Evolutionary conservation across 1,140 invertebrate genomes (phyloP), one percentile per base, ranked within the genome.

Genomic region (Hestina assimilis): DNA sequence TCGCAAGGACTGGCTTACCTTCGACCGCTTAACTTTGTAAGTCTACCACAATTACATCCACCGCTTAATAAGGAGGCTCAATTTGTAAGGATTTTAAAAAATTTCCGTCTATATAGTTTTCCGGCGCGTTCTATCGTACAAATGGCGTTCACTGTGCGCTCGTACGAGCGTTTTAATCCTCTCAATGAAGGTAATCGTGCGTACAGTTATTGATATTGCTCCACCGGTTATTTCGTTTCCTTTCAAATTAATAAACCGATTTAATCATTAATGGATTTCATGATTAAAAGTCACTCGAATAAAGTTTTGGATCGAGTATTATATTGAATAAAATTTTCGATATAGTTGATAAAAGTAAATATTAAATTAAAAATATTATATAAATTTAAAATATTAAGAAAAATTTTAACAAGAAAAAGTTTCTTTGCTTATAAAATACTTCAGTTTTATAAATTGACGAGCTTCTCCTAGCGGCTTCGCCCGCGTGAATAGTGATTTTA

Each of bases 31-130:
- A 84, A 85, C 82, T 85, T 84, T 79, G 79, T 75, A 84, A 84
- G 72, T 81, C 80, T 77, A 72, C 79, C 81, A 77, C 81, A 83
- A 82, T 84, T 82, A 87, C 79, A 81, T 75, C 72, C 70, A 64
- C 58, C 63, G 66, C 65, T 80, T 87, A 84, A 80, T 87, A 87
- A 83, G 78, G 67, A 66, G 72, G 72, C 65, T 75, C 63, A 75
- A 63, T 69, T 76, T 75, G 56, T 66, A 29, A 23, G 66, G 72
- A 70, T 77, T 80, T 86, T 79, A 71, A 78, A 75, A 70, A 79
- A 72, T 74, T 66, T 58, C 55, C 59, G 43, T 63, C 38, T 66
- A 63, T 66, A 71, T 66, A 58, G 58, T 50, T n/a, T n/a, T n/a
- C 43, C 33, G n/a, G 28, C 48, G 54, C 60, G 53, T 69, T 57